phyloP scores from a whole-genome alignment of 1,140 invertebrate species.

The Papilio polyxenes region DNA sequence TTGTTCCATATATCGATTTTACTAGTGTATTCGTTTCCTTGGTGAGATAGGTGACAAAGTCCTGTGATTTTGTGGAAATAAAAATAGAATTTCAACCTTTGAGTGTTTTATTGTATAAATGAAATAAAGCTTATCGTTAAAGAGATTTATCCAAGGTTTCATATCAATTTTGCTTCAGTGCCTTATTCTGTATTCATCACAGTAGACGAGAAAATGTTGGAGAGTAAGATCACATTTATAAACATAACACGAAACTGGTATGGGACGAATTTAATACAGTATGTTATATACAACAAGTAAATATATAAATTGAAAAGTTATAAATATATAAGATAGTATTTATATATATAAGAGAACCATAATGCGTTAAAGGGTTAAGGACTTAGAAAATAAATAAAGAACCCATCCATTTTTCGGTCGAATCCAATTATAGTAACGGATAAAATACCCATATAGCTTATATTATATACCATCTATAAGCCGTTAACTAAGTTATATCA shows the following conservation, averaged over 20 bases:
- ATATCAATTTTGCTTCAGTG: background rate
- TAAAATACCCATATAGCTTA: background rate
- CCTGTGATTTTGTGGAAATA: slow-evolving; percentile 18
- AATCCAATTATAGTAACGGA: background rate
- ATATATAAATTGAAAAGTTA: too few relatives aligned
- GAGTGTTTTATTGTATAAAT: background rate
- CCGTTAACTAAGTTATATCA: slow-evolving; percentile 16
- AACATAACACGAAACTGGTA: too few relatives aligned
- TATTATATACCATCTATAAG: background rate
- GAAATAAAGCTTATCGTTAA: background rate
- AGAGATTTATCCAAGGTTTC: background rate
- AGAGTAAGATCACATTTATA: too few relatives aligned
- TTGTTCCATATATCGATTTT: background rate
- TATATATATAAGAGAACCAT: too few relatives aligned
- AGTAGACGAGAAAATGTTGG: too few relatives aligned
- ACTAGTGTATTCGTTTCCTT: background rate
- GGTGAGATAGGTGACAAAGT: background rate
- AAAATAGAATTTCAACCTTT: slow-evolving; percentile 13
- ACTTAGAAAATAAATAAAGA: too few relatives aligned
- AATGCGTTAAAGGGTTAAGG: too few relatives aligned
- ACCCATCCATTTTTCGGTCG: too few relatives aligned
- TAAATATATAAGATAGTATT: too few relatives aligned
- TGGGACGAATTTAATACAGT: too few relatives aligned
- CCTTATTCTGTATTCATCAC: background rate
- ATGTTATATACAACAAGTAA: too few relatives aligned